Percentiles rank a stretch among this genome's conserved stretches.
These are phyloP conservation scores for Megathymus violae DNA, from an alignment of 1,140 invertebrate genomes.

Conservation along the genomic window DNA sequence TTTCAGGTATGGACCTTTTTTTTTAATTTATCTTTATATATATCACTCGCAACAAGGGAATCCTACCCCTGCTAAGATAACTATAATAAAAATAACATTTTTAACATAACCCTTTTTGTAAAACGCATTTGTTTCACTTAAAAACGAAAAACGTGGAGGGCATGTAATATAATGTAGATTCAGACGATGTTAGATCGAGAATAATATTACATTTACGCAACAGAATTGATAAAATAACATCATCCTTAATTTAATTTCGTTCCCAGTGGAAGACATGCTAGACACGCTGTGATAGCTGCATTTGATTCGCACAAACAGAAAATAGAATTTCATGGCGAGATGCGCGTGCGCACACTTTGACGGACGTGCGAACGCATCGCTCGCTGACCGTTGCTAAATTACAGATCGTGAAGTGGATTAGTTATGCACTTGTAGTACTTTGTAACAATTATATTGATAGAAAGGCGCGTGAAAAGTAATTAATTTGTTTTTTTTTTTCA, in stretches of 20 bases:
- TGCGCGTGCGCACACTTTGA: conserved; percentile 15
- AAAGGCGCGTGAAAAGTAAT: not conserved
- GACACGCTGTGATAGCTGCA: conserved; percentile 11
- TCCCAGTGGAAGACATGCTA: conserved; percentile 1
- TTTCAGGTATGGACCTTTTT: too few species aligned
- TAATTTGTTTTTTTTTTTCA: too few species aligned
- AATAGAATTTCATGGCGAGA: conserved; percentile 20
- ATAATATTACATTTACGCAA: not conserved
- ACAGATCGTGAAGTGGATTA: conserved; percentile 21
- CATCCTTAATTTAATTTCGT: conserved; percentile 21
- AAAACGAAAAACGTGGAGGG: too few species aligned
- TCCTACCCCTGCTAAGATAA: too few species aligned
- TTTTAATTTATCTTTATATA: too few species aligned
- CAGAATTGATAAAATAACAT: not conserved
- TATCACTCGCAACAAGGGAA: too few species aligned
- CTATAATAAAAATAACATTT: too few species aligned
- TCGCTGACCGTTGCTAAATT: conserved; percentile 11
- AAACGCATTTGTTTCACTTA: too few species aligned
- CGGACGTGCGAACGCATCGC: conserved; percentile 26
- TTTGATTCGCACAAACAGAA: conserved; percentile 27
- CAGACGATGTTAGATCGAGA: conserved; percentile 12
- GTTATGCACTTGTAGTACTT: conserved; percentile 6
- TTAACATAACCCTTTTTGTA: too few species aligned
- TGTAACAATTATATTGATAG: not conserved
- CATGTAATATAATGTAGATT: too few species aligned